Base-by-base conservation (phyloP, 2,797 vertebrate species). In the Sebastes minor region DNA sequence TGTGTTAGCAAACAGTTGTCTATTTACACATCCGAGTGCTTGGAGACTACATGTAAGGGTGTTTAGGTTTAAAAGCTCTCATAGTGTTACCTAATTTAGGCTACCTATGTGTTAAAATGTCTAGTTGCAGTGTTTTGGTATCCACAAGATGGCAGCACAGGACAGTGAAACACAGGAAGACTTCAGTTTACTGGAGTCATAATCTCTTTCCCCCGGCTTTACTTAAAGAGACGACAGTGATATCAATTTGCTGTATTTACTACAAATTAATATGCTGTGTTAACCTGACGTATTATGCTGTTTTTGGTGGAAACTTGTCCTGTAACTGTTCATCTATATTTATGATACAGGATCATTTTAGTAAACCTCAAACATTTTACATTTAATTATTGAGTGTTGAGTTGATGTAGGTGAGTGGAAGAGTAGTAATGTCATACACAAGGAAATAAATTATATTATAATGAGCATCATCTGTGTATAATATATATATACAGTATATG, bases 111-210 rank as follows among this genome's bases (percentile, higher is more conserved):
- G 57, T 22, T 16, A 10, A 52, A 2, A 60, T 52, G 32, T 32
- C 2, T 30, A 8, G 13, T 60, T 28, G 30, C 25, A 49, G 56
- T 52, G 6, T 12, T 63, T 20, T 16, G 2, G 25, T n/a, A 0
- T 70, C 88, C 91, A 92, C 80, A 28, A 66, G 85, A 78, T 88
- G 88, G 83, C 33, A 71, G 73, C 38, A 84, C 46, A 87, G 32
- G 72, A 85, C 68, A 80, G 35, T 33, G 38, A 68, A 79, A 78
- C 53, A 14, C 20, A 46, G n/a, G 25, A 16, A 12, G 33, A 20
- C 5, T 7, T 23, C 8, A 18, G 8, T 46, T 61, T n/a, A 11
- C 22, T 49, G 3, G 9, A 6, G 4, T 27, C 6, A 10, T 60
- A 11, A 0, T 35, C 35, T 12, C 59, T 28, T 30, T 16, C 16